Evolutionary conservation across 2,113 vertebrate genomes (phyloP).

Genomic region (Tautogolabrus adspersus): DNA sequence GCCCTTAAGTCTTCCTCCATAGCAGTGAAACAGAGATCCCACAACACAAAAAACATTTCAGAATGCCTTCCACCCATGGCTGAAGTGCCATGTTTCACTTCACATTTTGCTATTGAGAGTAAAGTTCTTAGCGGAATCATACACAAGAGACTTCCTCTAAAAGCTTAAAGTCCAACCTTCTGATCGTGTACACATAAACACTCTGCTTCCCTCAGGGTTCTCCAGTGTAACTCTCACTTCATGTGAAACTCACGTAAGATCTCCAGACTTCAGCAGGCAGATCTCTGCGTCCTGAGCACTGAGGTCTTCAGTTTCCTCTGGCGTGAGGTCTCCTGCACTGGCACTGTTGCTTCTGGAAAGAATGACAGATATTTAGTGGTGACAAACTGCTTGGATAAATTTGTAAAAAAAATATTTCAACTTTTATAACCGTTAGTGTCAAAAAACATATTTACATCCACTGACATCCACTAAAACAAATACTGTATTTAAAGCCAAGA

Average conservation of each 20-base stretch:
- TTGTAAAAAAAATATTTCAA: background rate
- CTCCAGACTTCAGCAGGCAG: conserved; percentile 92
- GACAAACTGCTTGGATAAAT: background rate
- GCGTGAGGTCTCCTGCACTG: conserved; percentile 80
- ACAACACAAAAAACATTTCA: background rate
- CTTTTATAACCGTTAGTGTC: background rate
- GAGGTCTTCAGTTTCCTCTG: conserved; percentile 87
- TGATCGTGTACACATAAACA: background rate
- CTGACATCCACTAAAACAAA: no score
- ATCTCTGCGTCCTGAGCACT: conserved; percentile 91
- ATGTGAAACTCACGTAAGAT: conserved; percentile 89
- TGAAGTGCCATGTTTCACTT: conserved; percentile 50
- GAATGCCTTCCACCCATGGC: background rate
- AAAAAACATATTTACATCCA: background rate
- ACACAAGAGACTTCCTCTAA: conserved; percentile 17
- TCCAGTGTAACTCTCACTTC: background rate
- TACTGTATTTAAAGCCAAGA: no score
- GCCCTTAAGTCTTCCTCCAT: background rate
- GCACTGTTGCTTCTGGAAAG: conserved; percentile 80
- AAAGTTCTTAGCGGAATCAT: background rate
- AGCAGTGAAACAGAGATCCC: background rate
- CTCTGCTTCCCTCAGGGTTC: background rate
- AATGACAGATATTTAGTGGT: background rate
- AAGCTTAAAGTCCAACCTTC: background rate
- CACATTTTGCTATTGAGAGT: background rate